Base-by-base conservation (phyloP, 2,888 invertebrate species). In the Cryptosula pallasiana region DNA sequence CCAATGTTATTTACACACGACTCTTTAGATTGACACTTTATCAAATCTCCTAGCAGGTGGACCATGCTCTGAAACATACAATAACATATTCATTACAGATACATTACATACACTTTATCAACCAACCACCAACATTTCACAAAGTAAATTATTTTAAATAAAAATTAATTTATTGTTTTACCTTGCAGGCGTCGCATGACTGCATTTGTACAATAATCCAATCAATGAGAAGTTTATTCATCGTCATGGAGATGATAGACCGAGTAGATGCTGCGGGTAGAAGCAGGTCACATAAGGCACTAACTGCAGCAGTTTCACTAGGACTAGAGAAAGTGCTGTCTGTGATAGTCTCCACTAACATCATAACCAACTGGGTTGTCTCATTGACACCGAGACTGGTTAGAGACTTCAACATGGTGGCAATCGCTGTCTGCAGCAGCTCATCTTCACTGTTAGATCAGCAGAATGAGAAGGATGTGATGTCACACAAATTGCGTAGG, bases 161-260 rank as follows among this genome's bases (percentile, higher is more conserved):
- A n/a, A n/a, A n/a, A n/a, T n/a, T n/a, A n/a, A n/a, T n/a, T n/a
- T n/a, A n/a, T n/a, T n/a, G 20, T 45, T 20, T 63, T 34, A 63
- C 63, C 63, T 63, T 32, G 32, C 63, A 63, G 5, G 63, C 63
- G 9, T 63, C 34, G 2, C 32, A 5, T 29, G 63, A 16, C 32
- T 63, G 63, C 5, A 63, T 32, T 34, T 63, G 20, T 29, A 13
- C 32, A 16, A 63, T 63, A 63, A 63, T 63, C 63, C 63, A 63
- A 25, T 63, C 63, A 63, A 3, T 63, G 25, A 63, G 32, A 20
- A 25, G 63, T n/a, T 63, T 63, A 34, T 63, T 63, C 63, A 63
- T 63, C 63, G 63, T 32, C 63, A 63, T 25, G 63, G 63, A 63
- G 32, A 63, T 27, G 13, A 63, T 9, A 63, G 63, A 63, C 63